Conservation (phyloP, 2,888 invertebrate genomes). For the Drosophila percnosoma region DNA sequence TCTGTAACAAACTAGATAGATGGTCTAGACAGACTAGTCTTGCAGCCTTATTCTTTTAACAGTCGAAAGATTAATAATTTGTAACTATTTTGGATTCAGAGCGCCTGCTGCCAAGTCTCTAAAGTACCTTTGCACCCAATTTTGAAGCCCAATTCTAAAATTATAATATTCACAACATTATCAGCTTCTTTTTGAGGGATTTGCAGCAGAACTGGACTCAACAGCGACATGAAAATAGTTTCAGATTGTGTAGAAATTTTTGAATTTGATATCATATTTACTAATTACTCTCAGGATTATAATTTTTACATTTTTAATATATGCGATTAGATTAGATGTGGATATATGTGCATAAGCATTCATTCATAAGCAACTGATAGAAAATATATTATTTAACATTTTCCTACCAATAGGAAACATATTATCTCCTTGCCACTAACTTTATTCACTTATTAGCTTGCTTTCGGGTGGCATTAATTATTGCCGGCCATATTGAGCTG, state of each 20-base stretch:
- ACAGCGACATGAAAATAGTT: background rate
- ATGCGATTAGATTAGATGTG: background rate
- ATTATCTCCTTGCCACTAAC: background rate
- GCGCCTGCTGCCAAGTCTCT: background rate
- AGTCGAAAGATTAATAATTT: background rate
- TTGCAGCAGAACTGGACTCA: background rate
- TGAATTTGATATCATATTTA: background rate
- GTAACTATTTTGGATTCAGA: background rate
- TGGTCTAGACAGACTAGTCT: background rate
- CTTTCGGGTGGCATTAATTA: constrained; percentile 16
- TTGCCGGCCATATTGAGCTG: constrained; percentile 65
- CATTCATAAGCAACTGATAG: background rate
- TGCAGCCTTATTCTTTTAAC: background rate
- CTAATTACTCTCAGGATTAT: background rate
- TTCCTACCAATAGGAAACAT: background rate
- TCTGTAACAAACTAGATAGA: no score
- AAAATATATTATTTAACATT: background rate
- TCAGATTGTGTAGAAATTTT: background rate
- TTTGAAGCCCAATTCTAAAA: background rate
- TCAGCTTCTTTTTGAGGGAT: background rate
- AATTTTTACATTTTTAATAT: background rate
- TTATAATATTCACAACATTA: background rate
- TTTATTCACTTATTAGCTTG: background rate
- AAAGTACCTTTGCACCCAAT: no score
- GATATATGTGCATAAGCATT: background rate